Base-by-base conservation (phyloP, 2,888 invertebrate genomes). In the Quadriops clusia region DNA sequence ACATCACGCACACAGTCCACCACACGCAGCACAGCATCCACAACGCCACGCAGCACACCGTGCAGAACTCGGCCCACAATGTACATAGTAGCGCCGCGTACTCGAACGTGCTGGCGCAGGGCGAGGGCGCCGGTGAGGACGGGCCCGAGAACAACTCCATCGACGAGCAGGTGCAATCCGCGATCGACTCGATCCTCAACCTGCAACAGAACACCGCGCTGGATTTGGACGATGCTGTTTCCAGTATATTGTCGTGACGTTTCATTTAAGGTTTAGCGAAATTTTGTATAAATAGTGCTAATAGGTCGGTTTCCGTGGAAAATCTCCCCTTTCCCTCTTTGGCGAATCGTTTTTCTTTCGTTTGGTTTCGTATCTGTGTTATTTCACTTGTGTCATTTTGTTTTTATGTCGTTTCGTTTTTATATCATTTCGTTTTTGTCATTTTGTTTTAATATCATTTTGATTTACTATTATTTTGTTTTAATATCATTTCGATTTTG, bases 151-250 rank as follows among this genome's bases (percentile, higher is more conserved):
- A 56, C 44, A 76, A 77, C 45, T 76, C 76, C 45, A 76, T 79
- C 36, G 77, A 77, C 42, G 75, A 77, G 16, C 80, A 83, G 56
- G 81, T 83, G 38, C 80, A 82, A 56, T 79, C 76, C 50, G 82
- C 82, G 39, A 82, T 82, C 46, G 80, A 82, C 54, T 79, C 79
- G 51, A 82, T 82, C 50, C 61, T 82, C 38, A 80, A 80, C 58
- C 61, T 80, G 43, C 78, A 78, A 51, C 64, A 52, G 58, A 68
- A 47, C 36, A 54, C 56, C 13, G 45, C 47, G 36, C 38, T 51
- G 30, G 58, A 59, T 41, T 46, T 61, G 41, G 61, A 62, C 40
- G 50, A 50, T 39, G 46, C 50, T 23, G 48, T 51, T 29, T 45
- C 43, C 35, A 58, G 57, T 40, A 61, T 62, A 48, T 55, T 62